Conservation (phyloP, 2,888 invertebrate genomes). For the Conus canariensis region DNA sequence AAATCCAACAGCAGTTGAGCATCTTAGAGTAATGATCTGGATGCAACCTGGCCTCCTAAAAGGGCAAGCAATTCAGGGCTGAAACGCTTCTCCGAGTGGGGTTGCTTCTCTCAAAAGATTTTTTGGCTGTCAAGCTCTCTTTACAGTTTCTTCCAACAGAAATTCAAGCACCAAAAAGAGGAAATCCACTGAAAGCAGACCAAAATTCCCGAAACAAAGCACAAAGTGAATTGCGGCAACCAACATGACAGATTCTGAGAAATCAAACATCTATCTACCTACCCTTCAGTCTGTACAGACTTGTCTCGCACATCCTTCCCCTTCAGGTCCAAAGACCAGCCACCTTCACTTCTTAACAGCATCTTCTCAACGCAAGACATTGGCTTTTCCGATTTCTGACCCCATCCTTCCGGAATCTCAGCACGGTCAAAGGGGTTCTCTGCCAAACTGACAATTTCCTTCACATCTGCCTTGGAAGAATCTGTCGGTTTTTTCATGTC, state of each 20-base stretch:
- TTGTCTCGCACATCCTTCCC: not conserved
- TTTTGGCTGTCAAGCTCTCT: too few relatives aligned
- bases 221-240: too few relatives aligned
- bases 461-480: not conserved
- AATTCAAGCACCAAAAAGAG: too few relatives aligned
- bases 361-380: not conserved
- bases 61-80: too few relatives aligned
- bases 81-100: too few relatives aligned
- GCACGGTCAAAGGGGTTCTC: not conserved
- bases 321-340: not conserved
- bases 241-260: not conserved
- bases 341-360: not conserved
- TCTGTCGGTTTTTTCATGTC: not conserved
- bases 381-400: not conserved
- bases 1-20: too few relatives aligned
- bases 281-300: constrained; percentile 5
- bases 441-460: not conserved
- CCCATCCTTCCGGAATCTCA: not conserved
- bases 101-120: too few relatives aligned
- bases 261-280: not conserved
- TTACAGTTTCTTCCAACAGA: too few relatives aligned
- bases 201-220: too few relatives aligned
- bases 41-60: too few relatives aligned
- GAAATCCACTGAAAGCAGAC: too few relatives aligned
- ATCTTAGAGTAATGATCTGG: too few relatives aligned